Conservation (phyloP, 2,888 invertebrate genomes). For the Papilio gigon region DNA sequence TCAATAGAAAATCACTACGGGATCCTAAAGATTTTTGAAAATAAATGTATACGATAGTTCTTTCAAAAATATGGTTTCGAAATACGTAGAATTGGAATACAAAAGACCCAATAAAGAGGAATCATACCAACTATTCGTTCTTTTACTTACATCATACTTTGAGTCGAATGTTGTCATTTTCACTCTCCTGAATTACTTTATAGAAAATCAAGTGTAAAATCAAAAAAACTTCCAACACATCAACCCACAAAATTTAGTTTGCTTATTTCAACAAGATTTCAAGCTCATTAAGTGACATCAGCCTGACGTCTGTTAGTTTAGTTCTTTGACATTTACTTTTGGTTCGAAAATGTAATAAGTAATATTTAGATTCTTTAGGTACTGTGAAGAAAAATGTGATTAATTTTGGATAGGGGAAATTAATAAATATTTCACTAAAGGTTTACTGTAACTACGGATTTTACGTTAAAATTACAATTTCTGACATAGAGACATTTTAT, state of each 20-base stretch:
- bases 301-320: slow-evolving; percentile 31
- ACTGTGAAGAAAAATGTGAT: no score
- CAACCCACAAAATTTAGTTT: slow-evolving; percentile 48
- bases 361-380: no score
- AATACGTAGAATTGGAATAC: slow-evolving; percentile 1
- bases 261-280: slow-evolving; percentile 37
- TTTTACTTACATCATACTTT: slow-evolving; percentile 82
- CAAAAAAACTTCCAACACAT: slow-evolving; percentile 65
- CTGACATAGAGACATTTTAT: no score
- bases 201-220: slow-evolving; percentile 49
- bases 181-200: slow-evolving; percentile 43
- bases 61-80: neutral
- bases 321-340: slow-evolving; percentile 19
- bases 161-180: slow-evolving; percentile 74
- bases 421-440: no score
- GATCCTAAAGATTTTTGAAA: neutral
- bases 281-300: slow-evolving; percentile 10
- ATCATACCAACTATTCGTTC: neutral
- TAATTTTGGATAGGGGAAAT: no score
- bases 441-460: no score
- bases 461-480: no score
- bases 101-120: neutral
- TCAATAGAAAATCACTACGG: neutral
- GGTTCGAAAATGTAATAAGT: neutral
- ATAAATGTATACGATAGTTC: neutral